Percentiles rank a stretch among this genome's conserved stretches.
phyloP scores from a whole-genome alignment of 2,797 vertebrate species.

The Spondyliosoma cantharus region DNA sequence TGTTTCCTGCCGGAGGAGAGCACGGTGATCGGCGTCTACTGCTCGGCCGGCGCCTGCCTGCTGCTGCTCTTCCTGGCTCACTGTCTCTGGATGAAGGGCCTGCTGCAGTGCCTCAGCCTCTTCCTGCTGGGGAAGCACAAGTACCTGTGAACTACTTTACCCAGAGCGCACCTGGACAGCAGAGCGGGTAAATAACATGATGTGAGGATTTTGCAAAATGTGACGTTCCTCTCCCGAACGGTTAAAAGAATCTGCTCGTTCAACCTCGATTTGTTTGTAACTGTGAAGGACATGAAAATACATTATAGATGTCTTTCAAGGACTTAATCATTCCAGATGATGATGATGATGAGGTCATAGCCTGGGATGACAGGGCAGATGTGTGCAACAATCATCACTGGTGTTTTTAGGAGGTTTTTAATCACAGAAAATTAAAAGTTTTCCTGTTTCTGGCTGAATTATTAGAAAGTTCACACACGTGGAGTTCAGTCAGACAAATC shows the following conservation, averaged over 20 bases:
- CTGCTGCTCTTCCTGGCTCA: constrained; percentile 82
- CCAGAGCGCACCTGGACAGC: constrained; percentile 42
- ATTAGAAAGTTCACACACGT: not conserved
- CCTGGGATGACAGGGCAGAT: too few species aligned
- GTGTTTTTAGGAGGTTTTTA: constrained; percentile 1
- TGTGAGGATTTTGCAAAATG: constrained; percentile 36
- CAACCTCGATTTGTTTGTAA: constrained; percentile 42
- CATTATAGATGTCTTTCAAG: constrained; percentile 59
- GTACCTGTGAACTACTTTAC: constrained; percentile 82
- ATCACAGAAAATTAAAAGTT: constrained; percentile 17
- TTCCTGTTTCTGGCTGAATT: constrained; percentile 1
- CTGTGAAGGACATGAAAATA: constrained; percentile 49
- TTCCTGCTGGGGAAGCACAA: constrained; percentile 89
- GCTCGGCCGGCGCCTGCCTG: constrained; percentile 78
- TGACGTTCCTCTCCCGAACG: constrained; percentile 31
- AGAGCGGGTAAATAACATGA: constrained; percentile 37
- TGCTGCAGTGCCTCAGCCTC: constrained; percentile 84
- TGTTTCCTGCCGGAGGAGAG: constrained; percentile 94
- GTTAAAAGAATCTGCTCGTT: constrained; percentile 16
- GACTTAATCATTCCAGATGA: constrained; percentile 33
- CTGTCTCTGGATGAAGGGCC: constrained; percentile 83
- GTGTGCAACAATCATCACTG: not conserved
- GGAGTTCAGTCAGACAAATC: constrained; percentile 15
- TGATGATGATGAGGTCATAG: not conserved
- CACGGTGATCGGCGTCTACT: constrained; percentile 89